Percentiles rank a stretch among this genome's conserved stretches.
Evolutionary conservation across 2,113 vertebrate genomes (phyloP).

Genomic region (Sebastes schlegelii): DNA sequence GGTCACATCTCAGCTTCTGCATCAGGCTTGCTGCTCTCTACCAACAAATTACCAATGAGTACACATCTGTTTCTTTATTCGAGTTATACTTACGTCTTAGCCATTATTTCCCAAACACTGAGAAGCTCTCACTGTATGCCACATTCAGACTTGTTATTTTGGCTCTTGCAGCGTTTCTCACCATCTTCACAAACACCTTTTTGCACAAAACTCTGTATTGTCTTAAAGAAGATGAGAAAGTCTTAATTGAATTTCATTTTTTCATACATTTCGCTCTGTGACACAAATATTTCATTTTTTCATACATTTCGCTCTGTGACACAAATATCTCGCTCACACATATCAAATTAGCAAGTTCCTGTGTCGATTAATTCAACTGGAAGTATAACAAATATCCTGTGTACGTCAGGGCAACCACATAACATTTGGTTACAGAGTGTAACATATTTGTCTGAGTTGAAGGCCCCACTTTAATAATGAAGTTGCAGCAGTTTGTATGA

Average conservation of each 20-base stretch:
- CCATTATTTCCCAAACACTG: background rate
- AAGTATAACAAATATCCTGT: conserved; percentile 10
- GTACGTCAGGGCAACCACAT: background rate
- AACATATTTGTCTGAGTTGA: conserved; percentile 14
- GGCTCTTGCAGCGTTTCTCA: conserved; percentile 6
- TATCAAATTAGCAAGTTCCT: conserved; percentile 23
- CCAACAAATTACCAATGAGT: conserved; percentile 17
- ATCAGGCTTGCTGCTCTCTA: conserved; percentile 23
- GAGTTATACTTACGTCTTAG: background rate
- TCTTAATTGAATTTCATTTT: background rate
- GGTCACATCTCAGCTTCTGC: conserved; percentile 53
- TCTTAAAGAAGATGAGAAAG: background rate
- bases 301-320: background rate
- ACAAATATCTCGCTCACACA: conserved; percentile 5
- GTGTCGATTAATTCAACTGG: conserved; percentile 4
- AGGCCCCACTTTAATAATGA: conserved; percentile 26
- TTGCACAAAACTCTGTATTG: background rate
- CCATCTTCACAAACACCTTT: conserved; percentile 13
- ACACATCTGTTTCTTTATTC: conserved; percentile 27
- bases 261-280: conserved; percentile 1
- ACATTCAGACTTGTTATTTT: conserved; percentile 13
- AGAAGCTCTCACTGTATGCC: background rate
- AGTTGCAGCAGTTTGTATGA: conserved; percentile 5
- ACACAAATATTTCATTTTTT: background rate
- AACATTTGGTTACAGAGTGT: background rate